Evolutionary conservation across 30 jellyfish, hydroid and myxozoan genomes (phyloP).

Genomic region (Pelagia noctiluca): DNA sequence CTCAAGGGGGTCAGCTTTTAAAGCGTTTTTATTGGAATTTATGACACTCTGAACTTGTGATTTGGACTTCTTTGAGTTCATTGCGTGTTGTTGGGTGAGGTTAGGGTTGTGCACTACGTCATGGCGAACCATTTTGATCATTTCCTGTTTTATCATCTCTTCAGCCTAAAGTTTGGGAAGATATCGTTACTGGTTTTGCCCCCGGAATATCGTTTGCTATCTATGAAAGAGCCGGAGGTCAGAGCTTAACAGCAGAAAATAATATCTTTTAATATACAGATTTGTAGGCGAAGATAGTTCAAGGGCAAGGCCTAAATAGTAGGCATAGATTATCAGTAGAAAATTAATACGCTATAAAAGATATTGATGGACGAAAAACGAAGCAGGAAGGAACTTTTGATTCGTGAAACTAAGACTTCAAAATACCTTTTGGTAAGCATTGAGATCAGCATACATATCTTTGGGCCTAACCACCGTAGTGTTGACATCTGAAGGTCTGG

Average conservation of each 20-base stretch:
- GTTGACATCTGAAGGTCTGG: conserved; percentile 96
- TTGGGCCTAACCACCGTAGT: conserved; percentile 84
- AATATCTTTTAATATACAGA: too few species aligned
- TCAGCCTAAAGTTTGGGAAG: conserved; percentile 74
- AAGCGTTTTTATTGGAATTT: conserved; percentile 69
- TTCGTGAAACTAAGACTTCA: too few species aligned
- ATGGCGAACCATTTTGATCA: conserved; percentile 91
- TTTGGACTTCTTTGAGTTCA: conserved; percentile 79
- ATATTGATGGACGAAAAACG: too few species aligned
- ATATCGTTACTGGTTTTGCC: too few species aligned
- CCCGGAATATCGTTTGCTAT: too few species aligned
- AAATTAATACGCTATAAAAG: too few species aligned
- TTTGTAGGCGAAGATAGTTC: too few species aligned
- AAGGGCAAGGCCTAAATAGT: too few species aligned
- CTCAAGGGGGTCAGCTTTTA: conserved; percentile 83
- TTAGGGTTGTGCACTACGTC: conserved; percentile 88
- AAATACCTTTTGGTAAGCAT: conserved; percentile 85
- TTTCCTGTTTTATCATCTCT: conserved; percentile 93
- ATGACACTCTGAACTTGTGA: conserved; percentile 66
- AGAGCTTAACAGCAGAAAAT: too few species aligned
- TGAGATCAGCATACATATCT: conserved; percentile 85
- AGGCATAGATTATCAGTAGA: too few species aligned
- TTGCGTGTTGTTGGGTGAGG: conserved; percentile 53
- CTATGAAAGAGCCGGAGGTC: too few species aligned
- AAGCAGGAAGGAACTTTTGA: too few species aligned